Conservation (phyloP, 2,888 invertebrate genomes). For the Eupithecia tripunctaria region DNA sequence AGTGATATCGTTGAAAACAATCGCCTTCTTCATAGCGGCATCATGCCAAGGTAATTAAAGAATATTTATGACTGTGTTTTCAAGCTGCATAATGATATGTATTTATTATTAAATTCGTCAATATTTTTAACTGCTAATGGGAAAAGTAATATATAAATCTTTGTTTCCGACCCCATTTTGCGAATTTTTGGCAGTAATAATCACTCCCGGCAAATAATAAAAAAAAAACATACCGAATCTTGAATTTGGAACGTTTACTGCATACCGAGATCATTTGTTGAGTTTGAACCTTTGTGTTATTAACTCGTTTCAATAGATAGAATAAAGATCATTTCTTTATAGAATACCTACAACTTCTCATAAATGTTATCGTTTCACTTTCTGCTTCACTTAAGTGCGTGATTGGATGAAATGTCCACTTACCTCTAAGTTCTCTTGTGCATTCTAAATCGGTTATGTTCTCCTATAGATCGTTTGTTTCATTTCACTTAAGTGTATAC, state of each 20-base stretch:
- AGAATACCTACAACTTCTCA: conserved; percentile 2
- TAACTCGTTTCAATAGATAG: neutral
- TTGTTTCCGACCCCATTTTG: neutral
- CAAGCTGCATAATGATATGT: neutral
- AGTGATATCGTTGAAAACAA: conserved; percentile 44
- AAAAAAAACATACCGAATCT: neutral
- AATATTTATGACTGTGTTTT: conserved; percentile 5
- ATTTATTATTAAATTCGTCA: neutral
- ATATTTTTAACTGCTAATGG: neutral
- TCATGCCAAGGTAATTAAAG: conserved; percentile 51
- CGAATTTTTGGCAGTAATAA: neutral
- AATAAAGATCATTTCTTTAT: neutral
- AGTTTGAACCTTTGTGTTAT: conserved; percentile 7
- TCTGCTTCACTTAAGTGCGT: conserved; percentile 43
- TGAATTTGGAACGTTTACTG: neutral
- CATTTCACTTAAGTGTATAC: neutral
- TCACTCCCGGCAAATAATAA: neutral
- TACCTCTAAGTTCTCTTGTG: neutral
- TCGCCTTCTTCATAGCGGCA: conserved; percentile 27
- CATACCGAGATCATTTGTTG: conserved; percentile 15
- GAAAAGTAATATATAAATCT: neutral
- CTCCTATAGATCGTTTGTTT: neutral
- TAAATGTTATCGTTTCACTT: conserved; percentile 41
- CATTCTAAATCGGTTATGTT: neutral
- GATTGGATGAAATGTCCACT: conserved; percentile 29